Percentiles rank a stretch among this genome's conserved stretches.
These are phyloP conservation scores for Epinotia bilunana DNA, from an alignment of 2,888 invertebrate genomes.

Conservation along the genomic window DNA sequence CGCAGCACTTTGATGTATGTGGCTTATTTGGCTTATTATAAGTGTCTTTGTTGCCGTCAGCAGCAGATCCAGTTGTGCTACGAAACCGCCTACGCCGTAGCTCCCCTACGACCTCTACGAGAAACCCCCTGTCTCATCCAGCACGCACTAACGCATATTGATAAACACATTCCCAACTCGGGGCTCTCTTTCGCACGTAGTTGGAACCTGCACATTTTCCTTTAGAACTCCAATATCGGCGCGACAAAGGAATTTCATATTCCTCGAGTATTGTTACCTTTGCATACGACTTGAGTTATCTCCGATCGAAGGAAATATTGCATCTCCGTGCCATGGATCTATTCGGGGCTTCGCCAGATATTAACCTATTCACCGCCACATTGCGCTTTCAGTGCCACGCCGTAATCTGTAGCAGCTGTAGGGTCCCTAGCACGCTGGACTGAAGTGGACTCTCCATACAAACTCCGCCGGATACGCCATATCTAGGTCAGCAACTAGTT, in stretches of 20 bases:
- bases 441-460: no score
- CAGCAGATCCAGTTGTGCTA: background rate
- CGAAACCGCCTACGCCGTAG: conserved; percentile 24
- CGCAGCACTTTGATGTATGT: no score
- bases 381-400: no score
- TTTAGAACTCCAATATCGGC: conserved; percentile 35
- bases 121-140: conserved; percentile 6
- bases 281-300: conserved; percentile 41
- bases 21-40: no score
- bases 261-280: conserved; percentile 48
- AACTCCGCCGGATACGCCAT: no score
- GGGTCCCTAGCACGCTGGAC: no score
- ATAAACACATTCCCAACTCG: conserved; percentile 43
- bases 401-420: no score
- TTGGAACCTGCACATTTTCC: conserved; percentile 13
- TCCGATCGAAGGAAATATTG: conserved; percentile 17
- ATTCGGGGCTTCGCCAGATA: no score
- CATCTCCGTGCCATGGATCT: conserved; percentile 6
- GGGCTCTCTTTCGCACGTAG: conserved; percentile 30
- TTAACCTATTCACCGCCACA: no score
- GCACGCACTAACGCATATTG: conserved; percentile 8
- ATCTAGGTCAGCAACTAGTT: no score
- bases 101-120: conserved; percentile 7
- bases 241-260: conserved; percentile 51
- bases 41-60: no score